A percentile compares a stretch with the other conserved stretches of the same genome.
Evolutionary conservation across 1,140 invertebrate genomes (phyloP).

Genomic region (Bilobella aurantiaca): DNA sequence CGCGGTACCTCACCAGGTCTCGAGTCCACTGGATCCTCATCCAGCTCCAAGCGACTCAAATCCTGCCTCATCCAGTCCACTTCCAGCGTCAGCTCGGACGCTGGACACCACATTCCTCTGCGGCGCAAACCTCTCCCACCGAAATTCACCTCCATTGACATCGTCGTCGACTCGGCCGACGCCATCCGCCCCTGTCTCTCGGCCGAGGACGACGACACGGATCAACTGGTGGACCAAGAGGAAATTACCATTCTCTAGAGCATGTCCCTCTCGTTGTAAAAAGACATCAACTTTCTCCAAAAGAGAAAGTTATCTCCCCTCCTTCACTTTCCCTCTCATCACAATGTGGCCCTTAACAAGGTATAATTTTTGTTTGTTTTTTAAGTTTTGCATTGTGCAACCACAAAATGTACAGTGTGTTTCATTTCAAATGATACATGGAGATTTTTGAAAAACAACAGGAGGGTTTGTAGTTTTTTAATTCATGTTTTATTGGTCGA

Average conservation of each 20-base stretch:
- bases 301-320: too few relatives aligned
- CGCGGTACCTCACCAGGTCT: not conserved
- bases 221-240: not conserved
- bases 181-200: constrained; percentile 10
- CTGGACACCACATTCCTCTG: constrained; percentile 1
- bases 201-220: not conserved
- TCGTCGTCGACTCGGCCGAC: constrained; percentile 22
- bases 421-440: too few relatives aligned
- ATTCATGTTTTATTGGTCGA: too few relatives aligned
- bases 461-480: too few relatives aligned
- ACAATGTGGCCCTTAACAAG: too few relatives aligned
- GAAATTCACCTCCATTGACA: constrained; percentile 13
- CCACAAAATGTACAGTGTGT: too few relatives aligned
- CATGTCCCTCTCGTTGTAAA: not conserved
- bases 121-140: constrained; percentile 10
- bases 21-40: not conserved
- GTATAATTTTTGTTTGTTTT: too few relatives aligned
- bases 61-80: not conserved
- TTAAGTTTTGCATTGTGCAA: too few relatives aligned
- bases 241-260: constrained; percentile 28
- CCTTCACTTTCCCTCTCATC: not conserved
- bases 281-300: too few relatives aligned
- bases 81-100: not conserved
- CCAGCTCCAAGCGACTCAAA: not conserved
- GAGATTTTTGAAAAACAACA: too few relatives aligned